Base-by-base conservation (phyloP, 2,797 vertebrate genomes). In the Muraenolepis orangiensis region DNA sequence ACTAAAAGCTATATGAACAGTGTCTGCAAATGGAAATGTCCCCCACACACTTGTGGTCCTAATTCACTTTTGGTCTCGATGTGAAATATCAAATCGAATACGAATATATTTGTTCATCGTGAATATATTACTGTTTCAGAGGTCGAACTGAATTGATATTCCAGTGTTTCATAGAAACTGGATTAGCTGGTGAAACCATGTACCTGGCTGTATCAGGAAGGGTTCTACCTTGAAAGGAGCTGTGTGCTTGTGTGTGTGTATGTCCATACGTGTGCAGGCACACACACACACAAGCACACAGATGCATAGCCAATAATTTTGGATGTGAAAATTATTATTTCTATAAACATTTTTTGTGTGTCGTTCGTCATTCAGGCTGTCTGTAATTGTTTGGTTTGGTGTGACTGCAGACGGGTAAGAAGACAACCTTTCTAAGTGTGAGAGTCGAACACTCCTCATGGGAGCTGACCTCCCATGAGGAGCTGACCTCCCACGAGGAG, bases 381-480 rank as follows among this genome's bases (percentile, higher is more conserved):
- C n/a, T n/a, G 32, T 34, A 3, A 7, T 34, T 3, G 32, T 34
- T 34, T 34, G 32, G 32, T 18, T 6, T 23, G 28, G n/a, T 66
- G 26, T 32, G 18, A 7, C 30, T 69, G 30, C 18, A 13, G 42
- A 46, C 42, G 13, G 70, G 73, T 69, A 71, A n/a, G n/a, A 61
- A 38, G 46, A 72, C 78, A 76, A 85, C 81, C 85, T 85, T 84
- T 84, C 46, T 40, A 30, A 78, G 79, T 76, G 74, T 82, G 77
- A 82, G 80, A 78, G 71, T 78, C 77, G 76, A 76, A 82, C n/a
- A n/a, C n/a, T n/a, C n/a, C n/a, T n/a, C n/a, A 82, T 78, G 75
- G 74, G 77, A 76, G 80, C 74, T 69, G 84, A 42, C 71, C 74
- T 70, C 31, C 0, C 6, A n/a, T n/a, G n/a, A n/a, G 74, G 77